Evolutionary conservation across 35 echinoderm and acorn worm genomes (phyloP).

Genomic region (Apostichopus parvimensis): DNA sequence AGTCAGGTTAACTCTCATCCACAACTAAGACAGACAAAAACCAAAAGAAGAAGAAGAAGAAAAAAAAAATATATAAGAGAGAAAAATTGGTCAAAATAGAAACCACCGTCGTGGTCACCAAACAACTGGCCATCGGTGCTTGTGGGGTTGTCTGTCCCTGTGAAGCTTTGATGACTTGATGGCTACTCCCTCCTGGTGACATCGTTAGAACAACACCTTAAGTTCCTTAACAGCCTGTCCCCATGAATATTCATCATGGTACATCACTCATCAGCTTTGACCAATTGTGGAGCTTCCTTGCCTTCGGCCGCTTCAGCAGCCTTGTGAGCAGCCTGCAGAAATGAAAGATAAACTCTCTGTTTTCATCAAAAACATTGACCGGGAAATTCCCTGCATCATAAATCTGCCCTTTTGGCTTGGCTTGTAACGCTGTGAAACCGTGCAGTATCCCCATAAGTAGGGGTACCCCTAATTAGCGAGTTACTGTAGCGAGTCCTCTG

Average conservation of each 20-base stretch:
- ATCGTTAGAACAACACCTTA: not conserved
- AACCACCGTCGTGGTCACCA: not conserved
- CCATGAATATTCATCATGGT: conserved; percentile 9
- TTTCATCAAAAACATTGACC: too few relatives aligned
- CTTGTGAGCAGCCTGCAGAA: conserved; percentile 76
- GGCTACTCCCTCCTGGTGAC: not conserved
- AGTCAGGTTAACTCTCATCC: too few relatives aligned
- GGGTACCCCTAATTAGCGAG: too few relatives aligned
- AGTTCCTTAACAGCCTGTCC: not conserved
- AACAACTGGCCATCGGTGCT: not conserved
- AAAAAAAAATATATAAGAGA: not conserved
- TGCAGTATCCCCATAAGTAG: too few relatives aligned
- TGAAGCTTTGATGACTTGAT: not conserved
- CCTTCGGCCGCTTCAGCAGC: conserved; percentile 90
- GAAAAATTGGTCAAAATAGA: not conserved
- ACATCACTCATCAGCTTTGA: conserved; percentile 56
- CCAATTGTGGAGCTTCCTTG: conserved; percentile 68
- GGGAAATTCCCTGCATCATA: too few relatives aligned
- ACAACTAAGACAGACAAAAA: not conserved
- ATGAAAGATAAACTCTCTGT: too few relatives aligned
- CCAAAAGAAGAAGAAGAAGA: not conserved
- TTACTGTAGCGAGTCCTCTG: too few relatives aligned
- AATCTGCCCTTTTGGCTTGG: too few relatives aligned
- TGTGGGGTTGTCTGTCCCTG: not conserved
- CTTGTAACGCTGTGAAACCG: too few relatives aligned